Percentiles rank a stretch among this genome's conserved stretches.
Evolutionary conservation across 2,888 invertebrate species (phyloP).

Genomic region (Abrostola triplasia): DNA sequence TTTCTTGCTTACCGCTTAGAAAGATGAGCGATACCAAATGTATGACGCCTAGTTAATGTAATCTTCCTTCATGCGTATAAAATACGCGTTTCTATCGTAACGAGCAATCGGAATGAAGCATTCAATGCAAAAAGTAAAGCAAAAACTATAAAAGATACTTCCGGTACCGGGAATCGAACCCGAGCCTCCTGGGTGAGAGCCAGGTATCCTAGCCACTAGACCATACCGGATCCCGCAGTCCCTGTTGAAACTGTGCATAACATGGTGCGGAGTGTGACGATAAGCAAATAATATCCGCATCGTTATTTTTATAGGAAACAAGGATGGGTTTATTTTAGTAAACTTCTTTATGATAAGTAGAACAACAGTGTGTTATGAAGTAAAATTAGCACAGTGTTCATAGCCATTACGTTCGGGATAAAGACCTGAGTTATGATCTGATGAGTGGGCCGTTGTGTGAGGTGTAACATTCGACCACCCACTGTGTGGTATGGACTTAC

Average conservation of each 20-base stretch:
- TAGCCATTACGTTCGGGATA: slow-evolving; percentile 56
- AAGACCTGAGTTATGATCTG: slow-evolving; percentile 62
- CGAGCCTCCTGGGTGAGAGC: slow-evolving; percentile 89
- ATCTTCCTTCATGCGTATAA: slow-evolving; percentile 48
- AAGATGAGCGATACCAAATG: slow-evolving; percentile 63
- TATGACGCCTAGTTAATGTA: slow-evolving; percentile 47
- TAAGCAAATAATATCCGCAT: slow-evolving; percentile 41
- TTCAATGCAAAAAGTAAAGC: slow-evolving; percentile 44
- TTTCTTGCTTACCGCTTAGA: slow-evolving; percentile 64
- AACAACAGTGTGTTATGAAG: slow-evolving; percentile 52
- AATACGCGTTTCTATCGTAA: slow-evolving; percentile 46
- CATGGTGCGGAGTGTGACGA: slow-evolving; percentile 6
- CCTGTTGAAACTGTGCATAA: neutral
- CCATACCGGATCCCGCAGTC: slow-evolving; percentile 83
- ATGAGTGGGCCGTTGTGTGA: slow-evolving; percentile 72
- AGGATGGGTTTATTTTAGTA: slow-evolving; percentile 41
- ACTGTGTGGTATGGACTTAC: slow-evolving; percentile 60
- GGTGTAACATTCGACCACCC: slow-evolving; percentile 76
- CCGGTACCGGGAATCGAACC: slow-evolving; percentile 90
- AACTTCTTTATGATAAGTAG: slow-evolving; percentile 46
- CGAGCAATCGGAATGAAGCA: slow-evolving; percentile 42
- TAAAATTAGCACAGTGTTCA: slow-evolving; percentile 62
- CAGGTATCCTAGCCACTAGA: slow-evolving; percentile 90
- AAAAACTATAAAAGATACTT: slow-evolving; percentile 66
- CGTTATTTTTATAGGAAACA: slow-evolving; percentile 43